Conservation (phyloP, 2,113 vertebrate genomes). For the Antechinus stuartii region DNA sequence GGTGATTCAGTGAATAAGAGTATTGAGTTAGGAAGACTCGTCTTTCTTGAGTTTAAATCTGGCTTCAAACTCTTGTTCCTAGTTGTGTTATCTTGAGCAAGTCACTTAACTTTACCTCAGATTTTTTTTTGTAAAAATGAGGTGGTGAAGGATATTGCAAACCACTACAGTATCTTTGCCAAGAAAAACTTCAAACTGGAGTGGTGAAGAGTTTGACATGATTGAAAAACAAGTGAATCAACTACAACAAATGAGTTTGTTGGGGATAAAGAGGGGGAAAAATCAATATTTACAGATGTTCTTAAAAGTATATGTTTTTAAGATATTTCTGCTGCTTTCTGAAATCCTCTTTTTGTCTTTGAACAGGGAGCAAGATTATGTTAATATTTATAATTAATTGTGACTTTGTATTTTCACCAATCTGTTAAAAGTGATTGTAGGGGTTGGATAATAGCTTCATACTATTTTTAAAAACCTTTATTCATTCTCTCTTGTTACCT, state of each 20-base stretch:
- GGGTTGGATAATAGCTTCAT: not conserved
- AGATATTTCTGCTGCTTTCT: not conserved
- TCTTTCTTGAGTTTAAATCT: too few species aligned
- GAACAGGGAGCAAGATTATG: not conserved
- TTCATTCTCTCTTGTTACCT: not conserved
- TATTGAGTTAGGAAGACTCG: too few species aligned
- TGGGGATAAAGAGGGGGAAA: not conserved
- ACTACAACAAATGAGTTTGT: not conserved
- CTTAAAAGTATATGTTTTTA: not conserved
- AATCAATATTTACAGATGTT: not conserved
- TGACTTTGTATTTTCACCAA: not conserved
- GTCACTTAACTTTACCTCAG: too few species aligned
- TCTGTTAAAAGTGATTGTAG: not conserved
- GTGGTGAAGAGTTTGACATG: too few species aligned
- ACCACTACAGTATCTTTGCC: too few species aligned
- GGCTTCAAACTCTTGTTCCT: too few species aligned
- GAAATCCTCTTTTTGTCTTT: not conserved
- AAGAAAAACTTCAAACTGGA: too few species aligned
- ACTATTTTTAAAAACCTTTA: not conserved
- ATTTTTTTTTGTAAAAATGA: too few species aligned
- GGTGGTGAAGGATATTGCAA: too few species aligned
- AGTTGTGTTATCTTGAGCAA: too few species aligned
- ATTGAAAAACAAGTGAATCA: too few species aligned
- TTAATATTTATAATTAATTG: conserved; percentile 8
- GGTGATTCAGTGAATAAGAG: too few species aligned